These are phyloP conservation scores for Lagorchestes hirsutus DNA, from an alignment of 2,797 vertebrate genomes.

Conservation along the genomic window DNA sequence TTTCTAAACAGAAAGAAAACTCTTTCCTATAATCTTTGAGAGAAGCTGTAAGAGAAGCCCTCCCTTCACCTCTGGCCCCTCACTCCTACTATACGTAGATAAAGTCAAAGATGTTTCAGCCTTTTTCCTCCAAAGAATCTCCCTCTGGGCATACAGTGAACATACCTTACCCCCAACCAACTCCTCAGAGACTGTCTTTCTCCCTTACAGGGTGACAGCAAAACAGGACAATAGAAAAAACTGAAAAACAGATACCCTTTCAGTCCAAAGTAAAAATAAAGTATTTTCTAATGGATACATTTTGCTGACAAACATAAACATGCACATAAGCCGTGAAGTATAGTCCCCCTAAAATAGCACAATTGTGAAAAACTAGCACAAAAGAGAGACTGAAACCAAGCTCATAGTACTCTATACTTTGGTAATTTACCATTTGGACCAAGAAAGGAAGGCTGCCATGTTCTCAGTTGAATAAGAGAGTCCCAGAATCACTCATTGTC, in stretches of 20 bases:
- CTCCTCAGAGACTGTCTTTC: not conserved
- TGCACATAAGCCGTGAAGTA: not conserved
- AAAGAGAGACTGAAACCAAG: not conserved
- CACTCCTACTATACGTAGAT: not conserved
- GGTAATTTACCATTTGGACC: not conserved
- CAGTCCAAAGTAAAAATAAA: not conserved
- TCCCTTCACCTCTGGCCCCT: not conserved
- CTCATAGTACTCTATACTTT: not conserved
- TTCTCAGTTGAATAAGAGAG: not conserved
- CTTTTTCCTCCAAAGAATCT: not conserved
- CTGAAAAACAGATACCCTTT: not conserved
- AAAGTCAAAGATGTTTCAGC: not conserved
- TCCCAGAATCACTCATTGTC: not conserved
- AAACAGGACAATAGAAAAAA: not conserved
- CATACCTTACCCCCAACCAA: not conserved
- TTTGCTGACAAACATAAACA: not conserved
- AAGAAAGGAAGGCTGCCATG: not conserved
- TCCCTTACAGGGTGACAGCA: not conserved
- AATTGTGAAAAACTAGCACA: not conserved
- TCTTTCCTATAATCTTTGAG: not conserved
- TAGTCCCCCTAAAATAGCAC: not conserved
- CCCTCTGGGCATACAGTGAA: not conserved
- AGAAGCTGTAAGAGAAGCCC: too few species aligned
- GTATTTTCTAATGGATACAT: not conserved
- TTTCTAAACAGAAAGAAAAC: not conserved